Evolutionary conservation across 2,888 invertebrate species (phyloP).

Genomic region (Pediacus dermestoides): DNA sequence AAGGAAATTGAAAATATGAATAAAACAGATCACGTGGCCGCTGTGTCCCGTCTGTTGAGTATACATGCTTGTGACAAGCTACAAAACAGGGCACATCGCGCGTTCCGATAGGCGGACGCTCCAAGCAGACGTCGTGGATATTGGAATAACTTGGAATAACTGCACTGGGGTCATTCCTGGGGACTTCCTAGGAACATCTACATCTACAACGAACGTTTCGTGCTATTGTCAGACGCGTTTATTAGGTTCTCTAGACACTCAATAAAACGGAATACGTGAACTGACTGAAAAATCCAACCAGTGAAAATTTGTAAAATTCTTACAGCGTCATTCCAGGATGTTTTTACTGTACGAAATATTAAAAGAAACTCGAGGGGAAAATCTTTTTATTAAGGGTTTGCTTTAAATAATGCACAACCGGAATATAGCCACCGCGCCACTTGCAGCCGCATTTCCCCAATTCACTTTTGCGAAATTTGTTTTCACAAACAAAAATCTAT

Average conservation of each 20-base stretch:
- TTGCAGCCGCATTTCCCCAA: too few relatives aligned
- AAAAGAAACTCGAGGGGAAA: neutral
- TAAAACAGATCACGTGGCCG: conserved; percentile 31
- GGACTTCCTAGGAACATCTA: conserved; percentile 22
- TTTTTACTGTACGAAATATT: conserved; percentile 5
- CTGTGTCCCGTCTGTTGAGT: conserved; percentile 21
- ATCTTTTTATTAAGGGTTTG: conserved; percentile 3
- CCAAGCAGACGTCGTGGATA: neutral
- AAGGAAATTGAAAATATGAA: conserved; percentile 33
- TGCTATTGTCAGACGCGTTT: conserved; percentile 25
- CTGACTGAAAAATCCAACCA: conserved; percentile 17
- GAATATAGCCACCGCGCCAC: too few relatives aligned
- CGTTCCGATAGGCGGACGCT: neutral
- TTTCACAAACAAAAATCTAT: too few relatives aligned
- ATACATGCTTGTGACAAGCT: conserved; percentile 22
- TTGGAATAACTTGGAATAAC: conserved; percentile 7
- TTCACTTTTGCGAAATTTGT: too few relatives aligned
- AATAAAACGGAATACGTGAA: conserved; percentile 29
- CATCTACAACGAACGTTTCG: conserved; percentile 24
- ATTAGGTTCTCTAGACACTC: conserved; percentile 30
- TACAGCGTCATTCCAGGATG: conserved; percentile 5
- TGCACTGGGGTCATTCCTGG: conserved; percentile 1
- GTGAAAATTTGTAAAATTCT: conserved; percentile 15
- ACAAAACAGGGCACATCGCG: conserved; percentile 13
- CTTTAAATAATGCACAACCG: conserved; percentile 4